These are phyloP conservation scores for Sardina pilchardus DNA, from an alignment of 2,113 vertebrate species.

Conservation along the genomic window DNA sequence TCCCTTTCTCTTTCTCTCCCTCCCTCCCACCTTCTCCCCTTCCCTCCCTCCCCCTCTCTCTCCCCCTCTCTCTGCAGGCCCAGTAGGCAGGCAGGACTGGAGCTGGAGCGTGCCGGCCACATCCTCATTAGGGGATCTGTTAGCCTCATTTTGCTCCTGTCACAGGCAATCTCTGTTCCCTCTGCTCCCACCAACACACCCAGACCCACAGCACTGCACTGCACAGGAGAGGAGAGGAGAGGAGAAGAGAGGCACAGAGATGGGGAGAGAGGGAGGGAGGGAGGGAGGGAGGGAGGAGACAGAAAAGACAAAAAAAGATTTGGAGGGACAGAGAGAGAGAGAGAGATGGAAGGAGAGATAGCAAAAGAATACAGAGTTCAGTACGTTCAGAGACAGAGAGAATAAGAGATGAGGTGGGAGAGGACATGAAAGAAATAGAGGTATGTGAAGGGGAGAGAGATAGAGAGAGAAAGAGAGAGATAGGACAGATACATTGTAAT, in stretches of 20 bases:
- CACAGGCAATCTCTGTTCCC: conserved; percentile 68
- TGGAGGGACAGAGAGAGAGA: background rate
- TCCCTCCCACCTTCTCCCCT: background rate
- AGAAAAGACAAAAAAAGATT: background rate
- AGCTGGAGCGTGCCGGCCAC: conserved; percentile 59
- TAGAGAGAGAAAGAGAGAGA: background rate
- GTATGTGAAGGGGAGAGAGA: background rate
- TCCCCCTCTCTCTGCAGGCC: background rate
- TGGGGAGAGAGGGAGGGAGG: conserved; percentile 32
- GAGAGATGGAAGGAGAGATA: background rate
- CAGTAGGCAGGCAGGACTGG: background rate
- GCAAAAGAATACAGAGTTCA: too few relatives aligned
- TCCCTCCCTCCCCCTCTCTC: background rate
- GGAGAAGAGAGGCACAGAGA: background rate
- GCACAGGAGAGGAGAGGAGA: background rate
- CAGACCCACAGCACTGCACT: conserved; percentile 9
- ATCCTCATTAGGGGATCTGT: conserved; percentile 70
- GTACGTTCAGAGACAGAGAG: background rate
- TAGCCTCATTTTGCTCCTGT: conserved; percentile 82
- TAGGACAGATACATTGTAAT: background rate
- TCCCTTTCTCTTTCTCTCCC: background rate
- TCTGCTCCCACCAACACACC: conserved; percentile 49
- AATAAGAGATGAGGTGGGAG: background rate
- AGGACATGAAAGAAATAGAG: background rate
- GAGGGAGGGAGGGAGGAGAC: background rate